phyloP scores from a whole-genome alignment of 2,797 vertebrate species.

The Rhinogobio ventralis region DNA sequence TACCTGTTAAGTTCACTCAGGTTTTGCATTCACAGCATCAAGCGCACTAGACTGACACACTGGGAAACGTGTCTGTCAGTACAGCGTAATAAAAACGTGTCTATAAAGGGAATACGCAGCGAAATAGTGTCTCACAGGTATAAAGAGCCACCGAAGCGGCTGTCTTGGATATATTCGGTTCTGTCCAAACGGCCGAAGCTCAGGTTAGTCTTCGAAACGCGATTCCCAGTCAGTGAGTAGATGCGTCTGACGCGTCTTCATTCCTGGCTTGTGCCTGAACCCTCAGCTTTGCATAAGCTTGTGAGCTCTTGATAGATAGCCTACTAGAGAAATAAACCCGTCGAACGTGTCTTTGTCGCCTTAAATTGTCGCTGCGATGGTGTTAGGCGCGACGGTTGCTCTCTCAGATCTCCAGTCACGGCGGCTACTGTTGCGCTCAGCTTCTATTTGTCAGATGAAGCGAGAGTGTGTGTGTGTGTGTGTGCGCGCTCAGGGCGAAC shows the following conservation, averaged over 20 bases:
- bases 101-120: neutral
- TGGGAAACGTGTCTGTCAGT: slow-evolving; percentile 2
- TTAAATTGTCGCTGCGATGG: slow-evolving; percentile 4
- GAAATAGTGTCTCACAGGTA: neutral
- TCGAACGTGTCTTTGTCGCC: slow-evolving; percentile 1
- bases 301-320: slow-evolving; percentile 3
- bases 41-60: slow-evolving; percentile 15
- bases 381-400: neutral
- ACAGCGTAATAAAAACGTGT: neutral
- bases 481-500: neutral
- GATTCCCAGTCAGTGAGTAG: slow-evolving; percentile 26
- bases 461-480: neutral
- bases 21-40: slow-evolving; percentile 26
- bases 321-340: neutral
- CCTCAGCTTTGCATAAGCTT: slow-evolving; percentile 1
- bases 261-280: slow-evolving; percentile 25
- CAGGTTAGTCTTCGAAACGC: slow-evolving; percentile 22
- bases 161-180: neutral
- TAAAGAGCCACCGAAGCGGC: neutral
- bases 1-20: slow-evolving; percentile 39
- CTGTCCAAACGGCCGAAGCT: slow-evolving; percentile 2
- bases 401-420: slow-evolving; percentile 21
- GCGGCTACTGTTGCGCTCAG: slow-evolving; percentile 46
- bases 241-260: slow-evolving; percentile 17
- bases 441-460: slow-evolving; percentile 35